Conservation (phyloP, 2,113 vertebrate species). For the Electrona antarctica region DNA sequence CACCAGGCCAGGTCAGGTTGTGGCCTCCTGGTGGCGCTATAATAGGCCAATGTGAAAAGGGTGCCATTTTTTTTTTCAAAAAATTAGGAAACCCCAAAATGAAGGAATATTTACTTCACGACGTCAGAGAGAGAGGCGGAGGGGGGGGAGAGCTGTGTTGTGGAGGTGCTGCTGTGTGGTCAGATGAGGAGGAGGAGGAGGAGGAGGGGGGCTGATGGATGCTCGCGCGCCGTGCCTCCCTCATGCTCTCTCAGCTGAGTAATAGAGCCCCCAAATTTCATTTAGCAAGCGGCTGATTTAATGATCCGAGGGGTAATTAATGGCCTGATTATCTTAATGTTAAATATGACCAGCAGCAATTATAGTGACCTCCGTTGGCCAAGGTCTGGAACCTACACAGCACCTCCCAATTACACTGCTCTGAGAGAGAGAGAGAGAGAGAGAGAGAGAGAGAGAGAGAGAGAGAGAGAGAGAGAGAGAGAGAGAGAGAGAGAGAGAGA, state of each 20-base stretch:
- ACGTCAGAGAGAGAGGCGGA: neutral
- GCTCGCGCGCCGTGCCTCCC: conserved; percentile 82
- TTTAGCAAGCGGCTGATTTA: conserved; percentile 99
- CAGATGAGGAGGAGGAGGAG: conserved; percentile 20
- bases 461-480: neutral
- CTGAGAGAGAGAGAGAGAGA: conserved; percentile 25
- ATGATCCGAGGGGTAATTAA: conserved; percentile 99
- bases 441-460: neutral
- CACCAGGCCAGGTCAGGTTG: too few species aligned
- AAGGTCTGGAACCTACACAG: conserved; percentile 89
- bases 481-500: neutral
- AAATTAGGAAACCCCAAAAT: neutral
- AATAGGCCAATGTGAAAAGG: too few species aligned
- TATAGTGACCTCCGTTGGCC: conserved; percentile 99
- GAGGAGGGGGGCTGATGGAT: conserved; percentile 85
- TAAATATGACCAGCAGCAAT: conserved; percentile 99
- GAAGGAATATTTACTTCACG: too few species aligned
- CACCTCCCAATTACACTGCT: conserved; percentile 93
- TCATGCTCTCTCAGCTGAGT: conserved; percentile 99
- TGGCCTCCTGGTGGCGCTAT: too few species aligned
- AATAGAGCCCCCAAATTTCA: conserved; percentile 99
- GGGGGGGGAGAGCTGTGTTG: neutral
- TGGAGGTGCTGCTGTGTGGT: neutral
- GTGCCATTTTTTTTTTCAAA: too few species aligned
- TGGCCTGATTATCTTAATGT: conserved; percentile 99